A percentile compares a stretch with the other conserved stretches of the same genome.
These are phyloP conservation scores for Listronotus oregonensis DNA, from an alignment of 1,140 invertebrate genomes.

Conservation along the genomic window DNA sequence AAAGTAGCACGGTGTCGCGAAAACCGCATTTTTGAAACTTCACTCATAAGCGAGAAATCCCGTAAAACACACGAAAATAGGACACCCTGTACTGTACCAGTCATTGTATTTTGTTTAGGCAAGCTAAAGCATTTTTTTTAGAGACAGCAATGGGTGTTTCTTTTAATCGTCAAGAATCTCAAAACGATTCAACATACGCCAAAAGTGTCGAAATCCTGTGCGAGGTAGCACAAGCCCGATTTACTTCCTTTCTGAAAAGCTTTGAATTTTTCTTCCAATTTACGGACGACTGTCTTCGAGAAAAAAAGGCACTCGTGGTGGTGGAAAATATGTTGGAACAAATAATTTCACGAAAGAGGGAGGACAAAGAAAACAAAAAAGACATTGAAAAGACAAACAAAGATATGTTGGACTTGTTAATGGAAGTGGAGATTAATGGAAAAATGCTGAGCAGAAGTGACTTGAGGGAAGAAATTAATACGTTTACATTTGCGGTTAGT, in stretches of 20 bases:
- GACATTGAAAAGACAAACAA: neutral
- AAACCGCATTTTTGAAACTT: too few relatives aligned
- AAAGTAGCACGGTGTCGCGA: too few relatives aligned
- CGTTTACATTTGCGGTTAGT: conserved; percentile 30
- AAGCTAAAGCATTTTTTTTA: too few relatives aligned
- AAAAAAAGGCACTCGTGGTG: conserved; percentile 15
- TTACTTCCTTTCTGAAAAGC: conserved; percentile 6
- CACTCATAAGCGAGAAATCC: too few relatives aligned
- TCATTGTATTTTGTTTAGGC: too few relatives aligned
- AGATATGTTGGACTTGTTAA: conserved; percentile 25
- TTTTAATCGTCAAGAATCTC: neutral
- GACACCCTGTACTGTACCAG: too few relatives aligned
- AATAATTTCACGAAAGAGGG: conserved; percentile 18
- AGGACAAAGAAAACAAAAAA: neutral
- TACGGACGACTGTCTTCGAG: conserved; percentile 12
- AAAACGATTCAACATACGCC: conserved; percentile 7
- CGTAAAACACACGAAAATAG: too few relatives aligned
- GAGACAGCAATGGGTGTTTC: conserved; percentile 28
- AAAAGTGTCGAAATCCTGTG: conserved; percentile 22
- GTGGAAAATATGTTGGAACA: conserved; percentile 17
- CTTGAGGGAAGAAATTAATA: conserved; percentile 31
- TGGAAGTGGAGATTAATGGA: conserved; percentile 27
- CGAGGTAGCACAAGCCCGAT: conserved; percentile 13
- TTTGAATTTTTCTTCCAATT: conserved; percentile 24
- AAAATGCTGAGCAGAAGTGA: conserved; percentile 15